These are phyloP conservation scores for Arctia plantaginis DNA, from an alignment of 2,888 invertebrate species.

Conservation along the genomic window DNA sequence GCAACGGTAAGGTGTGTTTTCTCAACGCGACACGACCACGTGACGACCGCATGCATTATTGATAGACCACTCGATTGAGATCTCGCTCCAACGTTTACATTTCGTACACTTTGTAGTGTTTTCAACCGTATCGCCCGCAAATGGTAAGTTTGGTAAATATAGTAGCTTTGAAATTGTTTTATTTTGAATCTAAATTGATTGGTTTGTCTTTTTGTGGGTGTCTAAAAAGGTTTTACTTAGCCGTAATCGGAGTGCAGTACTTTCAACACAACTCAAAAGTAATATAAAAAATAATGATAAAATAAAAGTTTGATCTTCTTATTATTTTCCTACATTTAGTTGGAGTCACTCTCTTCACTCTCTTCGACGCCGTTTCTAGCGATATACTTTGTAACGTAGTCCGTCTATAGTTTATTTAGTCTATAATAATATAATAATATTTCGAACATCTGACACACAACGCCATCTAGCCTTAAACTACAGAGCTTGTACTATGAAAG, in stretches of 20 bases:
- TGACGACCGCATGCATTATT: slow-evolving; percentile 52
- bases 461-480: too few species aligned
- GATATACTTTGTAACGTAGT: too few species aligned
- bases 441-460: too few species aligned
- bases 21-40: slow-evolving; percentile 36
- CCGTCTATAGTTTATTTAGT: too few species aligned
- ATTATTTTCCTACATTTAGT: too few species aligned
- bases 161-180: slow-evolving; percentile 12
- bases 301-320: too few species aligned
- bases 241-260: not conserved
- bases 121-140: slow-evolving; percentile 18
- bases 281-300: not conserved
- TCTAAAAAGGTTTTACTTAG: not conserved
- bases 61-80: slow-evolving; percentile 52
- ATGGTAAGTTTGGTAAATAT: slow-evolving; percentile 1
- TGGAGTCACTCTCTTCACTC: too few species aligned
- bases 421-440: too few species aligned
- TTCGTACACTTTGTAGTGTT: slow-evolving; percentile 22
- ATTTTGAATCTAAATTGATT: slow-evolving; percentile 7
- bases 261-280: not conserved
- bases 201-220: not conserved
- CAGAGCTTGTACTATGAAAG: too few species aligned
- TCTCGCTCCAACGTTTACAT: slow-evolving; percentile 39
- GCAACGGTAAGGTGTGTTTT: slow-evolving; percentile 41
- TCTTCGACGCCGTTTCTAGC: too few species aligned